Base-by-base conservation (phyloP, 1,140 invertebrate species). In the Bombus huntii region DNA sequence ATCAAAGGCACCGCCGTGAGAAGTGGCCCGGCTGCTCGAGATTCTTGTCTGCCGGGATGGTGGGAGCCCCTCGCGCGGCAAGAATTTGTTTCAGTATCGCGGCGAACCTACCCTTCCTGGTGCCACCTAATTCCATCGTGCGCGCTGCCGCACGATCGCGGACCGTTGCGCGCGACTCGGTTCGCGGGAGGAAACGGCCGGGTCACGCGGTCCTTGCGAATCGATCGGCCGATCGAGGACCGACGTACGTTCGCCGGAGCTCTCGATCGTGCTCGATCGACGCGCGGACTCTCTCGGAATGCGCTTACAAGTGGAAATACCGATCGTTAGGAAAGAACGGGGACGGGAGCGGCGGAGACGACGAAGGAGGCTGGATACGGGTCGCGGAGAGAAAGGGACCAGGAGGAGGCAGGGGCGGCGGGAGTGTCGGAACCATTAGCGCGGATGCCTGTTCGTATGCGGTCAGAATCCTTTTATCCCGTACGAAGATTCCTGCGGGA, bases 381-480 rank as follows among this genome's bases (percentile, higher is more conserved):
- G 15, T 34, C 31, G 65, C 65, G 65, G 65, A 9, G 66, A 68
- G 37, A 70, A 70, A 25, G 37, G 13, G 70, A 3, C 25, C 1
- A 5, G 39, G 5, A 25, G 31, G 62, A 66, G 53, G 13, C 6
- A 75, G 22, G 47, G 76, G 39, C n/a, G 42, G 70, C 68, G 74
- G 70, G 71, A 86, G 93, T 93, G 94, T 95, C 92, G 93, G 90
- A 92, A 94, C 93, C 94, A 95, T 95, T 95, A 95, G 94, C 92
- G 93, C 92, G 90, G 89, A 93, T 93, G 91, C 93, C 93, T 89
- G 91, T 93, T 93, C 92, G 89, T 88, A 89, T 87, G 90, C 88
- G 92, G 88, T 91, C 90, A 90, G 91, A 87, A 92, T 93, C 91
- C 92, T 93, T 93, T 94, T 94, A 93, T 93, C 93, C 90, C 81